Evolutionary conservation across 2,888 invertebrate species (phyloP).

Genomic region (Biston stratarius): DNA sequence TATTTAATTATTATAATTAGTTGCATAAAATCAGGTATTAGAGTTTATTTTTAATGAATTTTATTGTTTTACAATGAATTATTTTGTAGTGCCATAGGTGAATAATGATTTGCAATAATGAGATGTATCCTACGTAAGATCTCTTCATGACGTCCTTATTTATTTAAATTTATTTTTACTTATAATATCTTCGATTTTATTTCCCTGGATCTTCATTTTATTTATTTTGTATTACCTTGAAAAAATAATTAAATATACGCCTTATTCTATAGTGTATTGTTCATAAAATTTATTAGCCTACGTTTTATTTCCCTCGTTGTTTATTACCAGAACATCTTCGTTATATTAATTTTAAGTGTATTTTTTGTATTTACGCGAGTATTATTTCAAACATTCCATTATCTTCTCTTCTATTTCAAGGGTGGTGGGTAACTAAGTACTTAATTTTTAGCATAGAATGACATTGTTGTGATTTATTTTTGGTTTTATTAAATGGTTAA

Average conservation of each 20-base stretch:
- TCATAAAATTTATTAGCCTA: background rate
- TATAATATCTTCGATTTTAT: slow-evolving; percentile 46
- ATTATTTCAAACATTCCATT: slow-evolving; percentile 53
- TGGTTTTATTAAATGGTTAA: slow-evolving; percentile 81
- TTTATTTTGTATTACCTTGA: slow-evolving; percentile 17
- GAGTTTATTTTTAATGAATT: slow-evolving; percentile 51
- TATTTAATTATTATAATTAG: slow-evolving; percentile 41
- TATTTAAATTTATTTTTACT: slow-evolving; percentile 19
- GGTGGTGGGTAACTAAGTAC: slow-evolving; percentile 74
- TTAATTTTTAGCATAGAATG: slow-evolving; percentile 63
- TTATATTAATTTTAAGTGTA: slow-evolving; percentile 23
- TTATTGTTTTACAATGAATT: slow-evolving; percentile 46
- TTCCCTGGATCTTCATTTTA: slow-evolving; percentile 42
- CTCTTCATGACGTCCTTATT: slow-evolving; percentile 64
- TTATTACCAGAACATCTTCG: slow-evolving; percentile 8
- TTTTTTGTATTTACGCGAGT: slow-evolving; percentile 38
- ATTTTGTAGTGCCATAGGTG: slow-evolving; percentile 76
- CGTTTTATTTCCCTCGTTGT: background rate
- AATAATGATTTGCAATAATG: slow-evolving; percentile 51
- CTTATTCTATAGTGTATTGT: slow-evolving; percentile 10
- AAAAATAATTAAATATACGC: background rate
- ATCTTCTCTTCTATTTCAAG: slow-evolving; percentile 46
- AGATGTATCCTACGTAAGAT: slow-evolving; percentile 56
- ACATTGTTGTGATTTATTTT: slow-evolving; percentile 68
- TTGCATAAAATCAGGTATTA: slow-evolving; percentile 43